Base-by-base conservation (phyloP, 2,888 invertebrate genomes). In the Entomobrya multifasciata region DNA sequence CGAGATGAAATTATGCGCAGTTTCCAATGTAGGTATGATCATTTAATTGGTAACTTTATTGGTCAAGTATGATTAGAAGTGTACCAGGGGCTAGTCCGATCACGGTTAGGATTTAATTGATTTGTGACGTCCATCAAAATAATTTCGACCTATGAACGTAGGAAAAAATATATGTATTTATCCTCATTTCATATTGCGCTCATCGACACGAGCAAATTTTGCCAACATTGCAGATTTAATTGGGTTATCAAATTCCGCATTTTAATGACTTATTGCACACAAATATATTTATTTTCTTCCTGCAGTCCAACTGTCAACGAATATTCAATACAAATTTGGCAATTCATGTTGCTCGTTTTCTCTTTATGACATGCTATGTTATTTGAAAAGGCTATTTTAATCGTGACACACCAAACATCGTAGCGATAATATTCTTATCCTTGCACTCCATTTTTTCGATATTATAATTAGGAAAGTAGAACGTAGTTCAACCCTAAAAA, bases 211-310 rank as follows among this genome's bases (percentile, higher is more conserved):
- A 72, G 20, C 47, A 47, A 25, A 36, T 74, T 55, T 74, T 20
- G 11, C 74, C 20, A 22, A 15, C 74, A 20, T n/a, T 74, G 74
- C 74, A 55, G n/a, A 55, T 55, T 74, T 30, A 74, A 30, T 15
- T 74, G 36, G 74, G 74, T 74, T 74, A 74, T 74, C 74, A 36
- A 74, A 52, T 74, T 74, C 30, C 20, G 74, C 70, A 70, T 8
- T 67, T 17, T 20, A 65, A 36, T 55, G 25, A 13, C n/a, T 62
- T 36, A 36, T 62, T 67, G 41, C 36, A 36, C 8, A 8, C 5
- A 36, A 36, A 36, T n/a, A 22, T 52, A 11, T 55, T 13, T 52
- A 30, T n/a, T n/a, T n/a, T n/a, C n/a, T n/a, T n/a, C n/a, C n/a
- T n/a, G n/a, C n/a, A n/a, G n/a, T 5, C 30, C 74, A n/a, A 30